These are phyloP conservation scores for Dryobates pubescens DNA, from an alignment of 2,797 vertebrate genomes.

Conservation along the genomic window DNA sequence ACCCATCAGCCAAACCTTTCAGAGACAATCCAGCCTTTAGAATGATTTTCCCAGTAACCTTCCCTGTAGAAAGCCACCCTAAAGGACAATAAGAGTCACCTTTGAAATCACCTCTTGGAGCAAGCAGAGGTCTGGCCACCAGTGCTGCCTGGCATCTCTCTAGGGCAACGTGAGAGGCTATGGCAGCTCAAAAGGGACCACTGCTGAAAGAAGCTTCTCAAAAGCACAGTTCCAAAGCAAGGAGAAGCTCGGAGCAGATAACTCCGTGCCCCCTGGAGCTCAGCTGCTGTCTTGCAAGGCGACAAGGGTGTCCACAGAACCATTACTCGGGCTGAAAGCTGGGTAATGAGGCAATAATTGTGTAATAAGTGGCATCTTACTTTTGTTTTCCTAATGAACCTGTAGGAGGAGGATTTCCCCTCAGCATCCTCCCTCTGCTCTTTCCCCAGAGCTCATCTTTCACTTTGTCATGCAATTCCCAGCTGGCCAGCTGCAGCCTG, in stretches of 20 bases:
- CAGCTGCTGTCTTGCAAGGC: neutral
- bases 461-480: slow-evolving; percentile 75
- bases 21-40: neutral
- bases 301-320: neutral
- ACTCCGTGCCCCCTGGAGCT: accelerated
- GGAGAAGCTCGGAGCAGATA: neutral
- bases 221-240: neutral
- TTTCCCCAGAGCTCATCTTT: slow-evolving; percentile 52
- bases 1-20: neutral
- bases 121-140: neutral
- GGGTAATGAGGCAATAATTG: neutral
- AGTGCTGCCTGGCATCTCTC: neutral
- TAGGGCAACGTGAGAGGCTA: accelerated
- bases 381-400: slow-evolving; percentile 56
- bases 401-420: neutral
- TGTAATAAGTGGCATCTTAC: slow-evolving; percentile 34
- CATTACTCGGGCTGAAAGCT: neutral
- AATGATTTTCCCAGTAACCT: neutral
- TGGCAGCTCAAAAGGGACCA: neutral
- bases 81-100: neutral
- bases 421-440: neutral
- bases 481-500: slow-evolving; percentile 75
- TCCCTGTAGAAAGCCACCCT: neutral
- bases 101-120: neutral
- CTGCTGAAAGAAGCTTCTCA: neutral